A percentile compares a stretch with the other conserved stretches of the same genome.
Evolutionary conservation across 2,888 invertebrate species (phyloP).

Genomic region (Dynastes hyllus): DNA sequence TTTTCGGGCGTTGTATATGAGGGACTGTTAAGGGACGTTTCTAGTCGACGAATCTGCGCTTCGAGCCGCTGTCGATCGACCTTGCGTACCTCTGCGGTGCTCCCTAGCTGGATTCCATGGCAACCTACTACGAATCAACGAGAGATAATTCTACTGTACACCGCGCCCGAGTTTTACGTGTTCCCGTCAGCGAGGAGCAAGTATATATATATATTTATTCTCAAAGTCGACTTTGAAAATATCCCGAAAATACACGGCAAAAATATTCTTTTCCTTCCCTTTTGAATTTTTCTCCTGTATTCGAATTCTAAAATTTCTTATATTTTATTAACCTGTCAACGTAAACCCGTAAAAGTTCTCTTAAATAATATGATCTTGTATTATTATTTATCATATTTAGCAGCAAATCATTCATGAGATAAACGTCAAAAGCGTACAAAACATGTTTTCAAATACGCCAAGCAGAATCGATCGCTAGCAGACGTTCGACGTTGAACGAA

Average conservation of each 20-base stretch:
- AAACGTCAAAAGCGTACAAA: not conserved
- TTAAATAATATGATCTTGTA: too few relatives aligned
- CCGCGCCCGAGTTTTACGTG: not conserved
- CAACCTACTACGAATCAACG: conserved; percentile 61
- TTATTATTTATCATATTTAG: not conserved
- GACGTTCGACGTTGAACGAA: not conserved
- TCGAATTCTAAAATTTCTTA: too few relatives aligned
- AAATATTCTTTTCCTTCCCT: too few relatives aligned
- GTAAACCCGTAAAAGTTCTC: too few relatives aligned
- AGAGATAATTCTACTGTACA: conserved; percentile 56
- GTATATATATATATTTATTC: too few relatives aligned
- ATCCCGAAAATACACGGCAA: too few relatives aligned
- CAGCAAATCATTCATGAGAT: not conserved
- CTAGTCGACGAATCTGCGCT: conserved; percentile 5
- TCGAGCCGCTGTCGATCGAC: conserved; percentile 19
- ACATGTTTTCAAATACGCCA: not conserved
- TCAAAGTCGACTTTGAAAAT: too few relatives aligned
- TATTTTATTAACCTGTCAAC: too few relatives aligned
- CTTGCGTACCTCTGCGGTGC: conserved; percentile 57
- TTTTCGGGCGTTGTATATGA: too few relatives aligned
- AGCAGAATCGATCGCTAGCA: too few relatives aligned
- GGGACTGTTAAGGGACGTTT: too few relatives aligned
- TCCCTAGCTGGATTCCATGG: conserved; percentile 61
- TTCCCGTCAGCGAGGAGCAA: not conserved
- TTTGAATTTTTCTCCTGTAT: too few relatives aligned